phyloP scores from a whole-genome alignment of 2,888 invertebrate genomes.

The Drosophila recens region DNA sequence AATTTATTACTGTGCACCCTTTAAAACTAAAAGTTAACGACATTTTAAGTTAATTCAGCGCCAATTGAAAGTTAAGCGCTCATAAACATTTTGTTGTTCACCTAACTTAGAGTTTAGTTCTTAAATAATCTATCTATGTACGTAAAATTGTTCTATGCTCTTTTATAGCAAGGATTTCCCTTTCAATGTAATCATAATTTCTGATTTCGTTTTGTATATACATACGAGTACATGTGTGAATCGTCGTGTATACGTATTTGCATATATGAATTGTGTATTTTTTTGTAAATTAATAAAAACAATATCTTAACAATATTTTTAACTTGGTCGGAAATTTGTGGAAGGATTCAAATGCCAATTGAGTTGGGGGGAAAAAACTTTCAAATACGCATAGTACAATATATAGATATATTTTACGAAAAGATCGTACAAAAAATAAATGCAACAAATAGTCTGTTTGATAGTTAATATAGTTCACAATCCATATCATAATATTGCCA shows the following conservation, averaged over 20 bases:
- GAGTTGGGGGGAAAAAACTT: not conserved
- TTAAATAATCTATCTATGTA: conserved; percentile 47
- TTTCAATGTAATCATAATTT: conserved; percentile 52
- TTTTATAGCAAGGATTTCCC: conserved; percentile 20
- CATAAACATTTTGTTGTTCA: conserved; percentile 49
- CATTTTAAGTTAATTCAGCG: conserved; percentile 41
- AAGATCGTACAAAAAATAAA: conserved; percentile 66
- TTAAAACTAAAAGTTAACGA: conserved; percentile 30
- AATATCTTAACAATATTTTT: conserved; percentile 28
- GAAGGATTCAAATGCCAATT: not conserved
- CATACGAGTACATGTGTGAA: conserved; percentile 61
- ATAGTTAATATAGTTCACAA: conserved; percentile 13
- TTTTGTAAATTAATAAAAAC: conserved; percentile 79
- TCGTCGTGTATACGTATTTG: conserved; percentile 66
- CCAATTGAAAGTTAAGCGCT: conserved; percentile 4
- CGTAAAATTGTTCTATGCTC: conserved; percentile 53
- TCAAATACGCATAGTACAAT: not conserved
- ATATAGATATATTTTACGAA: conserved; percentile 22
- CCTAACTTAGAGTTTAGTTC: conserved; percentile 44
- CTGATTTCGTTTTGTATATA: conserved; percentile 72
- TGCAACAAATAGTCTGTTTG: conserved; percentile 74
- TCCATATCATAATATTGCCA: conserved; percentile 22
- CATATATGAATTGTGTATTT: conserved; percentile 79
- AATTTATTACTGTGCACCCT: conserved; percentile 73
- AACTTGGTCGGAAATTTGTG: not conserved